phyloP scores from a whole-genome alignment of 2,113 vertebrate genomes.

The Crotophaga sulcirostris region DNA sequence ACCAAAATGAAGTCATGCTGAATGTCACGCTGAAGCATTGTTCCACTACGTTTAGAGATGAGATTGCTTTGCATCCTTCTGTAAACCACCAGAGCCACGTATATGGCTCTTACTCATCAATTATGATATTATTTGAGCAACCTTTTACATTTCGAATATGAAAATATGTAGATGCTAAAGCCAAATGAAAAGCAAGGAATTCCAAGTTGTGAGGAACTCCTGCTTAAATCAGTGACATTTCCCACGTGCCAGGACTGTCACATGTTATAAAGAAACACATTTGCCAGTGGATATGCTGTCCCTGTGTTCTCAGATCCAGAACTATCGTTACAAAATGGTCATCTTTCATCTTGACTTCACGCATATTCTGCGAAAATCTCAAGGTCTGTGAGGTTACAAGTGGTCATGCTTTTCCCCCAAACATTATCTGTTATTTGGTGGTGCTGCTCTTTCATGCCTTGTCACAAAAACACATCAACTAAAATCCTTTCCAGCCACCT shows the following conservation, averaged over 20 bases:
- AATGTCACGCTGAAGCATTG: background rate
- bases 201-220: background rate
- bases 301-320: background rate
- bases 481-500: background rate
- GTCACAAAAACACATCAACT: background rate
- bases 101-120: rapidly evolving
- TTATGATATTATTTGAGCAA: background rate
- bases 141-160: background rate
- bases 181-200: background rate
- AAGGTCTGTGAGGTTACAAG: background rate
- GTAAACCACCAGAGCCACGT: background rate
- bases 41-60: background rate
- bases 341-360: background rate
- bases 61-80: background rate
- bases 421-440: background rate
- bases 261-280: background rate
- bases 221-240: background rate
- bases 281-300: background rate
- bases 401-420: background rate
- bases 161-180: background rate
- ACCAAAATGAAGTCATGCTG: constrained; percentile 28
- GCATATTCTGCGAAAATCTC: background rate
- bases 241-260: background rate
- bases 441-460: background rate
- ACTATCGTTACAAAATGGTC: background rate